Evolutionary conservation across 1,140 invertebrate species (phyloP).

Genomic region (Bombus superbus): DNA sequence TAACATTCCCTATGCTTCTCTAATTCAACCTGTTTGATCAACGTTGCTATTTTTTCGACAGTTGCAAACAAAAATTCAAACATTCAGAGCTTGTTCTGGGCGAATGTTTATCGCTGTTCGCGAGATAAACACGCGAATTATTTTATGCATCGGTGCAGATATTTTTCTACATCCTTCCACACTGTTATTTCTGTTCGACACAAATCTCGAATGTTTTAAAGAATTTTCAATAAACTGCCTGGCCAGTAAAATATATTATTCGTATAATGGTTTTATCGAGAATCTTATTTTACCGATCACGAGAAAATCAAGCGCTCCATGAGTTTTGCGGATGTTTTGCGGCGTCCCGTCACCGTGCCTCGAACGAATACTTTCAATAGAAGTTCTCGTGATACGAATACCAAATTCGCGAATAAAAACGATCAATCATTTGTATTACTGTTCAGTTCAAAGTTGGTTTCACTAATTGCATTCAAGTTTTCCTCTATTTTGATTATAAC

Average conservation of each 20-base stretch:
- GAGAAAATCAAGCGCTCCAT: not conserved
- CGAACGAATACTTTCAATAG: too few species aligned
- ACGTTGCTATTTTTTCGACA: not conserved
- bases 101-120: not conserved
- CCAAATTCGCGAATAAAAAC: not conserved
- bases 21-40: not conserved
- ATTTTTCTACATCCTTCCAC: not conserved
- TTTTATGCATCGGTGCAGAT: not conserved
- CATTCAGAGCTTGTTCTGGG: not conserved
- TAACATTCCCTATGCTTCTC: too few species aligned
- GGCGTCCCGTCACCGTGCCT: too few species aligned
- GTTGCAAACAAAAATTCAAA: not conserved
- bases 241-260: not conserved
- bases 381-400: not conserved
- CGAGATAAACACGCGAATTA: not conserved
- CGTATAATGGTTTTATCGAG: not conserved
- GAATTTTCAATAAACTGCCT: not conserved
- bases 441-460: not conserved
- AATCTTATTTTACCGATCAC: not conserved
- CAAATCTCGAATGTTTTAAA: not conserved
- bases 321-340: constrained; percentile 1
- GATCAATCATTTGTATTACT: not conserved
- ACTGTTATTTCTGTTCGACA: not conserved
- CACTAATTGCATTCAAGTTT: not conserved
- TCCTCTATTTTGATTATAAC: not conserved